These are phyloP conservation scores for Eulemur macaco DNA, from an alignment of 2,113 vertebrate genomes.

Conservation along the genomic window DNA sequence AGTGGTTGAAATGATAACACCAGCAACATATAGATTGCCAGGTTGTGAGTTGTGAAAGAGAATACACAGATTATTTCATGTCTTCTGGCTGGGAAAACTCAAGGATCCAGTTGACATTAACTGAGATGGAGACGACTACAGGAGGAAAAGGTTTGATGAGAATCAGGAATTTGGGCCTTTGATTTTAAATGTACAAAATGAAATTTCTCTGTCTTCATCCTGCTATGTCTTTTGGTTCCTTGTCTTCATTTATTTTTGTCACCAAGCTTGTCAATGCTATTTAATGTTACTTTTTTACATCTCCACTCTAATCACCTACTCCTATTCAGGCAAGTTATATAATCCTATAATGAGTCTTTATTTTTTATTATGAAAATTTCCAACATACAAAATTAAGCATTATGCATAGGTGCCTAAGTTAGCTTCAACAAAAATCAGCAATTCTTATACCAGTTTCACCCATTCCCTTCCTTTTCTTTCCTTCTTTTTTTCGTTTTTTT, in stretches of 20 bases:
- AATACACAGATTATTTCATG: background rate
- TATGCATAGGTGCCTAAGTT: background rate
- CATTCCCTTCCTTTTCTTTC: background rate
- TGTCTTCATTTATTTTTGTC: background rate
- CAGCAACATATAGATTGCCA: background rate
- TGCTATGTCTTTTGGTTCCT: background rate
- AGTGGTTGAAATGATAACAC: background rate
- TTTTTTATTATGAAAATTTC: background rate
- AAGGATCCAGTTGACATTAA: background rate
- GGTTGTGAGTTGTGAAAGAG: background rate
- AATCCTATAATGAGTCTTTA: background rate
- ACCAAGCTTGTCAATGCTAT: background rate
- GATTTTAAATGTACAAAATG: background rate
- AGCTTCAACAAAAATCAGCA: background rate
- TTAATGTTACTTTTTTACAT: background rate
- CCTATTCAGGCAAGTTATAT: background rate
- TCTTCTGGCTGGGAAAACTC: background rate
- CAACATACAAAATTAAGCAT: background rate
- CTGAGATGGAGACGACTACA: background rate
- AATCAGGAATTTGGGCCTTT: background rate
- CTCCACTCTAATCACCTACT: background rate
- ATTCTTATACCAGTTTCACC: background rate
- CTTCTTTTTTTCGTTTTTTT: background rate
- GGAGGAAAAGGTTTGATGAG: background rate
- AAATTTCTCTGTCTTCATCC: background rate